Evolutionary conservation across 2,797 vertebrate species (phyloP), one percentile per base, ranked within the genome.

Genomic region (Microctenopoma lineatum): DNA sequence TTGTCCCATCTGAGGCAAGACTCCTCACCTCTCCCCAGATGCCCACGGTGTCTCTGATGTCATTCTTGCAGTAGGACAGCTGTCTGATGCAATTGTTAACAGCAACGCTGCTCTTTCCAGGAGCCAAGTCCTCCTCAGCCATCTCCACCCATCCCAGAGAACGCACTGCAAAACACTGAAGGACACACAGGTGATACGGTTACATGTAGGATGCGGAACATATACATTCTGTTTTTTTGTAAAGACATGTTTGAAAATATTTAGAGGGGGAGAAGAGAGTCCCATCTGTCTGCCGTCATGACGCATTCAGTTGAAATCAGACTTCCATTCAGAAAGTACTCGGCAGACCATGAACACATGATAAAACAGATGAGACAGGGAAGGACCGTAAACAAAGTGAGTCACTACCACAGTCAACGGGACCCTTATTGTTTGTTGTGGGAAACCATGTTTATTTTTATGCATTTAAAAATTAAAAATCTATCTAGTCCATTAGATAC

Each of bases 11-110:
- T 36, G 51, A 48, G 61, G 56, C 25, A 55, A 29, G 36, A 62
- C 32, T 18, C 59, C 94, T 94, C 88, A 99, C 98, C 96, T 98
- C 97, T 92, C 97, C 97, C 98, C 98, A 99, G 64, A 99, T 98
- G 88, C 98, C 98, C 0, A 98, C 97, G 0, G 97, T 98, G 83
- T 99, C 97, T 75, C 97, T 90, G 85, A 99, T 99, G 93, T 99
- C 97, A 0, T 98, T 98, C 92, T 99, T 99, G 93, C 96, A 97
- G 91, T 99, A 99, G 26, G 97, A 99, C n/a, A 99, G 95, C 69
- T 99, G 98, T 51, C 97, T 90, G 90, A 99, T 99, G 89, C 98
- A 99, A 90, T 99, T 99, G 92, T 99, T 99, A 36, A 99, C 98
- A 0, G 97, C 97, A 0, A 98, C 95, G 0, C 98, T 99, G 89